A percentile compares a stretch with the other conserved stretches of the same genome.
Evolutionary conservation across 2,113 vertebrate species (phyloP).

Genomic region (Thryonomys swinderianus): DNA sequence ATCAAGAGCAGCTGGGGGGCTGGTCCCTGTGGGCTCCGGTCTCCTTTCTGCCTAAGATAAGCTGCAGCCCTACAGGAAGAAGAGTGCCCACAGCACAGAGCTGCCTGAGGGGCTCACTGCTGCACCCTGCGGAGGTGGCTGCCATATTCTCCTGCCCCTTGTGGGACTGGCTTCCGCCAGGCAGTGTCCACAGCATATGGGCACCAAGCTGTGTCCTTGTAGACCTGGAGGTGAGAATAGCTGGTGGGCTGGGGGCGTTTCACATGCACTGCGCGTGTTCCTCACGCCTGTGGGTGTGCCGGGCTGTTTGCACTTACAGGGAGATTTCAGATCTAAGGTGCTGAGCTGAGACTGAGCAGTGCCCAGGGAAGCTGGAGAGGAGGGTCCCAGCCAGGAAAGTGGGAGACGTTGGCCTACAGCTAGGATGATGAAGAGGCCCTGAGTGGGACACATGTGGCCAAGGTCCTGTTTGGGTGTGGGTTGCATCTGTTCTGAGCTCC

Average conservation of each 20-base stretch:
- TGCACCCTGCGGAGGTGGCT: neutral
- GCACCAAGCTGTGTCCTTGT: neutral
- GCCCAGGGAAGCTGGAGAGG: neutral
- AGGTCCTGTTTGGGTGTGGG: neutral
- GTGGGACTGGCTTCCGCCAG: neutral
- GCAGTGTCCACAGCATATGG: neutral
- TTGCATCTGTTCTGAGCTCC: neutral
- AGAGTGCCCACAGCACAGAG: neutral
- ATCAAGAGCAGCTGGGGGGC: neutral
- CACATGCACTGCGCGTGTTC: neutral
- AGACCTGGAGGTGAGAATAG: constrained; percentile 36
- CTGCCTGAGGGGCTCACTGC: fast-evolving
- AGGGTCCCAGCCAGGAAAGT: neutral
- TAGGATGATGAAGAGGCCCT: neutral
- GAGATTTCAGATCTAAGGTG: constrained; percentile 10
- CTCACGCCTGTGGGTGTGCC: constrained; percentile 48
- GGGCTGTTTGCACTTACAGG: constrained; percentile 44
- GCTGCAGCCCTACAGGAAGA: neutral
- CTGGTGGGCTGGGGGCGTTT: neutral
- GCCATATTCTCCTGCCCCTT: neutral
- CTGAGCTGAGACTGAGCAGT: constrained; percentile 67
- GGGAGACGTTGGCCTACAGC: neutral
- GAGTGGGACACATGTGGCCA: fast-evolving
- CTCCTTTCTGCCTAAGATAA: neutral
- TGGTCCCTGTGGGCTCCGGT: too few relatives aligned